Evolutionary conservation across 2,113 vertebrate genomes (phyloP).

Genomic region (Oryzias javanicus): DNA sequence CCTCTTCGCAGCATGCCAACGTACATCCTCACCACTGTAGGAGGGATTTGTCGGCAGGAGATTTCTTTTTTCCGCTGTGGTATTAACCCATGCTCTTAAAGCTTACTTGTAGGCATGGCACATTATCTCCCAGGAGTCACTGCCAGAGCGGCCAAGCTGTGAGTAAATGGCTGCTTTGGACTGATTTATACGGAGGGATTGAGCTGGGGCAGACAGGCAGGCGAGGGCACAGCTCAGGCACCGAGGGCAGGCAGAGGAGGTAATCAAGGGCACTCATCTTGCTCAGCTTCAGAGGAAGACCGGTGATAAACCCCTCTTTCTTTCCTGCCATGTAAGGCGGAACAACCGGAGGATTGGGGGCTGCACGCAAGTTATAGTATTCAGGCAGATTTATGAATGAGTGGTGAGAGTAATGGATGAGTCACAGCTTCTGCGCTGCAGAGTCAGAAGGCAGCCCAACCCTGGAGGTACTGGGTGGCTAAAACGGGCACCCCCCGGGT

Average conservation of each 20-base stretch:
- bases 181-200: constrained; percentile 18
- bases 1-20: constrained; percentile 29
- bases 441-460: constrained; percentile 64
- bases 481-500: constrained; percentile 46
- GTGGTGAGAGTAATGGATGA: constrained; percentile 68
- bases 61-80: constrained; percentile 47
- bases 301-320: constrained; percentile 40
- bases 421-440: constrained; percentile 63
- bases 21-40: constrained; percentile 61
- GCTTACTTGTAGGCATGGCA: constrained; percentile 60
- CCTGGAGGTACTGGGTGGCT: constrained; percentile 50
- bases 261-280: constrained; percentile 17
- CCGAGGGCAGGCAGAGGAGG: constrained; percentile 35
- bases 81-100: constrained; percentile 60
- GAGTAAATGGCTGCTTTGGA: constrained; percentile 46
- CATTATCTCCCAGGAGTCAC: constrained; percentile 57
- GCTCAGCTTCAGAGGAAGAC: constrained; percentile 42
- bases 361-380: constrained; percentile 67
- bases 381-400: constrained; percentile 76
- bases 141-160: constrained; percentile 43
- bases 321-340: constrained; percentile 56
- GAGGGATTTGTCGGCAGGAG: constrained; percentile 63
- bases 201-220: constrained; percentile 26
- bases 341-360: constrained; percentile 36
- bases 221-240: constrained; percentile 25